Base-by-base conservation (phyloP, 2,888 invertebrate genomes). In the Tipula vernalis region DNA sequence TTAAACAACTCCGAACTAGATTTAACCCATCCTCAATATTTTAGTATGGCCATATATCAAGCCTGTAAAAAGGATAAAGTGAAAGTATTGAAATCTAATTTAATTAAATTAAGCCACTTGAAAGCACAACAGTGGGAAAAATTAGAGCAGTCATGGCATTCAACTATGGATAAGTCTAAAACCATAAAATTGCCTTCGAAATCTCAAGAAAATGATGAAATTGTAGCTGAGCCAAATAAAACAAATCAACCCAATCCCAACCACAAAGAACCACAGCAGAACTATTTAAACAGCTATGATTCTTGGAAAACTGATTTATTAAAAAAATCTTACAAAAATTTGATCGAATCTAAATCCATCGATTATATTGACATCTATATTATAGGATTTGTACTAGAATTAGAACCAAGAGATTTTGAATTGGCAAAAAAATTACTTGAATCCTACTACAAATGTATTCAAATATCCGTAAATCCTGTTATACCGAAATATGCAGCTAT, bases 41-140 rank as follows among this genome's bases (percentile, higher is more conserved):
- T 93, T 0, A 93, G 94, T 85, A 94, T 94, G 92, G 93, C 95
- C 1, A 93, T 95, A 0, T 94, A 92, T 89, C 93, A 94, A 88
- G 94, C 94, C 36, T 94, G 94, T 90, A 94, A 93, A 93, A 87
- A 94, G 39, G 92, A 92, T 85, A 93, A 94, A 89, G 91, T 93
- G 0, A 94, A 94, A 91, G 89, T 94, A 5, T 89, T 93, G 15
- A 95, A 94, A 89, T 89, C 91, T 13, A 93, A 94, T 89, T 89
- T 95, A 15, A 90, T 93, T 86, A 91, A 93, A 44, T 93, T 92
- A 86, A 94, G 95, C 88, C 92, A 93, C 88, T 89, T 95, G 84
- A 94, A 93, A 87, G 92, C 93, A 0, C 89, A 92, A 0, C 94
- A 95, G 88, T 95, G 94, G 94, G 90, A 92, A 5, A 93, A 93